phyloP scores from a whole-genome alignment of 1,140 invertebrate species.

The Drosophila ficusphila region DNA sequence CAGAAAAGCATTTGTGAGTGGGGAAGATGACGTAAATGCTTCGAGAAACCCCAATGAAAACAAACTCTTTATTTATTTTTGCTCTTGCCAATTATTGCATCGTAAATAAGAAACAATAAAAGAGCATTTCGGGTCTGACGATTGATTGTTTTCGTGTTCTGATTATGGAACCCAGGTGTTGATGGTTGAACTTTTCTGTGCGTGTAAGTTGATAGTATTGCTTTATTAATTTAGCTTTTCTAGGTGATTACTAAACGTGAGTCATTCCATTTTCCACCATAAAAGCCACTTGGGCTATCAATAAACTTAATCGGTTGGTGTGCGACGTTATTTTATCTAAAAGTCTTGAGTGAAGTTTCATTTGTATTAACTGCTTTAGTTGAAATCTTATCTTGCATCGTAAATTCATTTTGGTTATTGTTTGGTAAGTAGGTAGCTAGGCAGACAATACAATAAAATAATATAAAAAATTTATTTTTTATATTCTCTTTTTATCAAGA shows the following conservation, averaged over 20 bases:
- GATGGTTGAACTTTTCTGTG: background rate
- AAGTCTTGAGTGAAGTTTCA: background rate
- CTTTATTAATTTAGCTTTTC: background rate
- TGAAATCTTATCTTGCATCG: conserved; percentile 19
- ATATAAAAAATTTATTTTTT: background rate
- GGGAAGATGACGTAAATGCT: conserved; percentile 16
- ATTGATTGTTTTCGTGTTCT: conserved; percentile 17
- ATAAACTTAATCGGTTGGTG: conserved; percentile 2
- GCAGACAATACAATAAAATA: background rate
- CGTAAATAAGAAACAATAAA: conserved; percentile 28
- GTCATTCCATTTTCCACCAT: background rate
- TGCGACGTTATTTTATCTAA: background rate
- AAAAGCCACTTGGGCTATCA: conserved; percentile 15
- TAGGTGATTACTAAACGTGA: background rate
- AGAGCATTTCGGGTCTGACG: conserved; percentile 6
- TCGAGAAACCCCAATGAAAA: background rate
- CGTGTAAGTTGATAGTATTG: background rate
- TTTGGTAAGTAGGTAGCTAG: background rate
- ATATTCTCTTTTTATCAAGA: background rate
- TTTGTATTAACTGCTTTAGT: background rate
- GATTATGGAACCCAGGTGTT: conserved; percentile 10
- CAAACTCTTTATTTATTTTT: conserved; percentile 10
- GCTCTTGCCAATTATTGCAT: conserved; percentile 6
- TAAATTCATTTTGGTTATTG: conserved; percentile 2
- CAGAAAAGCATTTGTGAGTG: conserved; percentile 25